Conservation (phyloP, 2,113 vertebrate species). For the Edolisoma coerulescens region DNA sequence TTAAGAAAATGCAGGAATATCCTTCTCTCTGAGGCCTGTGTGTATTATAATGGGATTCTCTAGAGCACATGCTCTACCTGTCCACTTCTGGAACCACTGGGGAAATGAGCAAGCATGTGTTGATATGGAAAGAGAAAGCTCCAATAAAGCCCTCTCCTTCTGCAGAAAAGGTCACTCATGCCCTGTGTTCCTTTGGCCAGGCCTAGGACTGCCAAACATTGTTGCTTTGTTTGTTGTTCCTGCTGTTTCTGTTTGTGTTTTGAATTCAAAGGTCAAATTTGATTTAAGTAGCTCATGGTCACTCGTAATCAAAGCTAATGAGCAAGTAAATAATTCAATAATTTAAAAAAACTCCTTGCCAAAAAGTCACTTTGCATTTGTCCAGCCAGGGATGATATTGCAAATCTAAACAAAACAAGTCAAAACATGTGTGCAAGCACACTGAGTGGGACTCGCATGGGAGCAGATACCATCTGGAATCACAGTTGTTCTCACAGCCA, state of each 20-base stretch:
- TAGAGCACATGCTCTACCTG: background rate
- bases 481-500: background rate
- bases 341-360: background rate
- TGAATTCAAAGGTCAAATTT: background rate
- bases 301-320: slow-evolving; percentile 7
- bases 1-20: background rate
- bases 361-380: background rate
- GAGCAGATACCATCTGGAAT: slow-evolving; percentile 29
- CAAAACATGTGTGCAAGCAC: background rate
- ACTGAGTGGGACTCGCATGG: background rate
- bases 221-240: background rate
- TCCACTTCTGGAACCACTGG: background rate
- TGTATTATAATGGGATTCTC: background rate
- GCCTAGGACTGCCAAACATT: background rate
- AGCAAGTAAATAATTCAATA: background rate
- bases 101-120: background rate
- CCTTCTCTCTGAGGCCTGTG: background rate
- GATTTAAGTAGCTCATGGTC: background rate
- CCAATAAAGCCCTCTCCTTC: background rate
- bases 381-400: background rate
- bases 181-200: background rate
- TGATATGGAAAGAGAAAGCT: background rate
- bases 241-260: background rate
- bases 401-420: slow-evolving; percentile 1
- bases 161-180: background rate